phyloP scores from a whole-genome alignment of 2,797 vertebrate species.

The Octomys mimax region DNA sequence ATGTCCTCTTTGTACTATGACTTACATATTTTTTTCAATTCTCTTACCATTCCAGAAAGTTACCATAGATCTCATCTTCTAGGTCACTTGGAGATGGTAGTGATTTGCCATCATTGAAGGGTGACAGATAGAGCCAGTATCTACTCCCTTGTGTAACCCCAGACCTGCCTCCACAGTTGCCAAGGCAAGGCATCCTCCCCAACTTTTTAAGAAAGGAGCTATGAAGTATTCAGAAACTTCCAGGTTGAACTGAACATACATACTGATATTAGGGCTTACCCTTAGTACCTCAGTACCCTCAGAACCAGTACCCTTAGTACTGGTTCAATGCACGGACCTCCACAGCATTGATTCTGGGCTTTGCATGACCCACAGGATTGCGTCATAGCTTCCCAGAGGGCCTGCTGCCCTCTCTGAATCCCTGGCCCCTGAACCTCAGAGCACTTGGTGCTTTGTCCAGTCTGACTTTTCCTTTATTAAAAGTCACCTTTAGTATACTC shows the following conservation, averaged over 20 bases:
- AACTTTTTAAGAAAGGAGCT: not conserved
- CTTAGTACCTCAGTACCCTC: not conserved
- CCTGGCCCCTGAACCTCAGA: not conserved
- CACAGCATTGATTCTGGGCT: not conserved
- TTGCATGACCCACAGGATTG: accelerated
- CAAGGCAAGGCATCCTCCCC: not conserved
- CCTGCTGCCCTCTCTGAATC: not conserved
- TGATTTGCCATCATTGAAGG: not conserved
- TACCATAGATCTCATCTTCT: not conserved
- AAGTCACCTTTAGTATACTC: not conserved
- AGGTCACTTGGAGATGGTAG: not conserved
- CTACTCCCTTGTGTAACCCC: accelerated
- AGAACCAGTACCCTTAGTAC: no score
- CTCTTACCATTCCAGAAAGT: not conserved
- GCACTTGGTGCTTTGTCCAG: not conserved
- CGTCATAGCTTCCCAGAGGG: no score
- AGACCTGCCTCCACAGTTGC: not conserved
- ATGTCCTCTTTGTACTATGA: not conserved
- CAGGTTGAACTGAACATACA: not conserved
- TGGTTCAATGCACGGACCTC: not conserved
- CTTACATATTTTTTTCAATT: not conserved
- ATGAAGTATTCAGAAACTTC: not conserved
- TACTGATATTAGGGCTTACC: not conserved
- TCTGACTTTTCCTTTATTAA: not conserved
- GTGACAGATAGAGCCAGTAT: not conserved